Base-by-base conservation (phyloP, 1,140 invertebrate species). In the Eciton burchellii region DNA sequence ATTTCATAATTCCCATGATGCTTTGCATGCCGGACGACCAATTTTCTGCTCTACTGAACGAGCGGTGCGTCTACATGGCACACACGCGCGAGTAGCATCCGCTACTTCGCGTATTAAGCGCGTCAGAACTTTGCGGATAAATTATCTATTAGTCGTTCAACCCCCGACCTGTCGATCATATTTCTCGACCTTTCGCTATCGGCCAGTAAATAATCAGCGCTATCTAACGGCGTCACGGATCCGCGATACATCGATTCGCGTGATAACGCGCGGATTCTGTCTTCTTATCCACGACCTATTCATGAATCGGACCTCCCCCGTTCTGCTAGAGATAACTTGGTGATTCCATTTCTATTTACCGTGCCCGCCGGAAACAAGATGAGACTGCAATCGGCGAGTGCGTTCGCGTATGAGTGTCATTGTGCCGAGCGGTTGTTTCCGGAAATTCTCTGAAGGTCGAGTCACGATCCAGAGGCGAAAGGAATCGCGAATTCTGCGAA, bases 121-220 rank as follows among this genome's bases (percentile, higher is more conserved):
- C 45, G 72, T 87, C 85, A 85, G 81, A 88, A 88, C 85, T 87
- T 88, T 81, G 47, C 73, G 85, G 85, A 88, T 88, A 88, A 88
- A 88, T 88, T 86, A 87, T 88, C 87, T 82, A 84, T 88, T 86
- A 86, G 77, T 72, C 66, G 73, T 79, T 72, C 81, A 81, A 73
- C 60, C 71, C 45, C 52, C 57, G 62, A 16, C 77, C 73, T 57
- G 73, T 79, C 71, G 82, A 45, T 73, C 62, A 82, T 88, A 86
- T 88, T 84, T 88, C 62, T 66, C 83, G 26, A 77, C 47, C 76
- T 62, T 65, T 73, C 35, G 72, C 45, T 26, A 29, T 56, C 57
- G 68, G 41, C 82, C 82, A 49, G 71, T 86, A 86, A 88, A 88
- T 88, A 88, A 88, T 88, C 82, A 16, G 60, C 62, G 19, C 60